Conservation (phyloP, 2,888 invertebrate genomes). For the Leptinotarsa tumamoca region DNA sequence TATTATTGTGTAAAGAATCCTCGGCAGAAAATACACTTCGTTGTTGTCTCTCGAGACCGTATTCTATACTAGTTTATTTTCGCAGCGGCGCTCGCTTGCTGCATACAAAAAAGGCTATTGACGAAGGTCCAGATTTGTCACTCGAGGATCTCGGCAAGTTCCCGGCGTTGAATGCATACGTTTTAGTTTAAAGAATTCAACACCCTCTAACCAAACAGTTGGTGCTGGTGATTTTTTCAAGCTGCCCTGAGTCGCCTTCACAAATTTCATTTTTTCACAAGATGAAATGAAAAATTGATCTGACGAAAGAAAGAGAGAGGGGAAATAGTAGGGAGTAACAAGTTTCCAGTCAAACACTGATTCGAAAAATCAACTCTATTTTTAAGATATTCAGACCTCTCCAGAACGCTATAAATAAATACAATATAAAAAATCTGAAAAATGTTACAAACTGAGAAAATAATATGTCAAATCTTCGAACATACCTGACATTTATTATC, state of each 20-base stretch:
- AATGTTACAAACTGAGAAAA: no score
- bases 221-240: slow-evolving; percentile 25
- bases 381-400: no score
- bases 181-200: slow-evolving; percentile 48
- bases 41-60: slow-evolving; percentile 50
- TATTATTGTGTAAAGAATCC: slow-evolving; percentile 44
- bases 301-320: no score
- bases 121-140: slow-evolving; percentile 55
- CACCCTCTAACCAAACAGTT: slow-evolving; percentile 44
- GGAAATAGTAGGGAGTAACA: no score
- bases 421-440: no score
- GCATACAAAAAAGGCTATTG: slow-evolving; percentile 53
- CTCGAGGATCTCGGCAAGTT: slow-evolving; percentile 48
- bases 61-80: slow-evolving; percentile 54
- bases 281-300: neutral
- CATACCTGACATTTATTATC: no score
- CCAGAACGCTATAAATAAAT: no score
- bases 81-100: slow-evolving; percentile 49
- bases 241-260: neutral
- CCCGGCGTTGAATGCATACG: slow-evolving; percentile 48
- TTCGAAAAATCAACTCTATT: no score
- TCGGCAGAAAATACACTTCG: slow-evolving; percentile 48
- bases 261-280: neutral
- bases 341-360: no score
- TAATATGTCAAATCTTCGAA: no score